Percentiles rank a stretch among this genome's conserved stretches.
These are phyloP conservation scores for Stichopus chloronotus DNA, from an alignment of 35 echinoderm and acorn worm species.

Conservation along the genomic window DNA sequence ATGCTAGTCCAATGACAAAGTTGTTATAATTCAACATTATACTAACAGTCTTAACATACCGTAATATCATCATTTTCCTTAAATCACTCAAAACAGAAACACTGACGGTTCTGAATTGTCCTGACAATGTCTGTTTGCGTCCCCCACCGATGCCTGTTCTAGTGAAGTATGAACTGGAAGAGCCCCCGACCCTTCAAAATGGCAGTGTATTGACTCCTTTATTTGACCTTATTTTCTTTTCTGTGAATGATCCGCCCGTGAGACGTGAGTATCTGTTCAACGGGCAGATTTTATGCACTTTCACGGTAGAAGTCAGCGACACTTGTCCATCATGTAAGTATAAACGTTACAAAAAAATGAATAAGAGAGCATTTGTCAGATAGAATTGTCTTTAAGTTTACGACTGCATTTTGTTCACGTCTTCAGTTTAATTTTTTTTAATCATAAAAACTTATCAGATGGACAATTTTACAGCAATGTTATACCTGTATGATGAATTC, in stretches of 20 bases:
- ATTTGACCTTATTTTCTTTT: background rate
- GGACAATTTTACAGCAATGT: too few species aligned
- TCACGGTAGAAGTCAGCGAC: constrained; percentile 1
- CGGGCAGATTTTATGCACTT: background rate
- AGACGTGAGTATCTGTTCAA: background rate
- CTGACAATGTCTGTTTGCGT: background rate
- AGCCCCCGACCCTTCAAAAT: background rate
- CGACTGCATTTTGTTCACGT: too few species aligned
- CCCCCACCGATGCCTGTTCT: background rate
- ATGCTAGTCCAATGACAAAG: background rate
- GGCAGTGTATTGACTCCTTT: background rate
- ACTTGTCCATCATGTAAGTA: constrained; percentile 12
- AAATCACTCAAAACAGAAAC: background rate
- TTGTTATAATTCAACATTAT: background rate
- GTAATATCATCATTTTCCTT: background rate
- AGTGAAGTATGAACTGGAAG: background rate
- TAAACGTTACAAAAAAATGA: background rate
- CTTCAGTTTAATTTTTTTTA: too few species aligned
- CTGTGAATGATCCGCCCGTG: background rate
- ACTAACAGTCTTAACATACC: background rate
- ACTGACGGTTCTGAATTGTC: constrained; percentile 11
- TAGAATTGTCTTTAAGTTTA: too few species aligned
- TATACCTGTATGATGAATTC: too few species aligned
- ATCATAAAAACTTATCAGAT: too few species aligned
- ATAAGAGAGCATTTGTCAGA: background rate